These are phyloP conservation scores for Leptestheria dahalacensis DNA, from an alignment of 1,140 invertebrate species.

Conservation along the genomic window DNA sequence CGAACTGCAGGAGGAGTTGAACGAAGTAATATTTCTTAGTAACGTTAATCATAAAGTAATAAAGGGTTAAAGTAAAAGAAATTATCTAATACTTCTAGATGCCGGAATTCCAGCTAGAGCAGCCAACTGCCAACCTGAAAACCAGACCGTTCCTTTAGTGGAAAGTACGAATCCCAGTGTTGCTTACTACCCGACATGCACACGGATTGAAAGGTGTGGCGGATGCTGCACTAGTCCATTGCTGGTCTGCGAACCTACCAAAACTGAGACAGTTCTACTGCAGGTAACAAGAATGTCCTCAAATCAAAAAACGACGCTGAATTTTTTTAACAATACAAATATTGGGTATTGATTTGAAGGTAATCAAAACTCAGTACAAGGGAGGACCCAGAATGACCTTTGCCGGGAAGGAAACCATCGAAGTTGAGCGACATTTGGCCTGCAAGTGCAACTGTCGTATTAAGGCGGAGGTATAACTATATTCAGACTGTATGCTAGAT, in stretches of 20 bases:
- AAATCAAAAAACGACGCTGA: too few relatives aligned
- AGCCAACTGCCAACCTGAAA: constrained; percentile 44
- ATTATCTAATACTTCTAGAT: constrained; percentile 4
- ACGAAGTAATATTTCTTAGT: too few relatives aligned
- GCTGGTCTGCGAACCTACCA: constrained; percentile 43
- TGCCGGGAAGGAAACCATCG: constrained; percentile 30
- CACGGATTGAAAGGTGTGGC: constrained; percentile 46
- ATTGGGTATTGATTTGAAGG: constrained; percentile 19
- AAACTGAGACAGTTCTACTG: constrained; percentile 26
- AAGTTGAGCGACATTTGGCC: constrained; percentile 40
- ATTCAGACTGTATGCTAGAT: too few relatives aligned
- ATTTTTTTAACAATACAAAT: not conserved
- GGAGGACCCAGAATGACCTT: constrained; percentile 27
- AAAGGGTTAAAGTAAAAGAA: too few relatives aligned
- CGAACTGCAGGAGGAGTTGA: not conserved
- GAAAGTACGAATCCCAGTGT: constrained; percentile 32
- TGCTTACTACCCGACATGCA: constrained; percentile 45
- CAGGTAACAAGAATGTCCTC: constrained; percentile 21
- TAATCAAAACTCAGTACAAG: constrained; percentile 28
- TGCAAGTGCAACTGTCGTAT: constrained; percentile 44
- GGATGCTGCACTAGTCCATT: constrained; percentile 47
- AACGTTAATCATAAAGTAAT: too few relatives aligned
- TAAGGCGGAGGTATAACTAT: constrained; percentile 37
- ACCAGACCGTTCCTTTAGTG: constrained; percentile 34
- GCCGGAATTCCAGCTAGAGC: constrained; percentile 25